phyloP scores from a whole-genome alignment of 2,888 invertebrate genomes.

The Aporophyla nigra region DNA sequence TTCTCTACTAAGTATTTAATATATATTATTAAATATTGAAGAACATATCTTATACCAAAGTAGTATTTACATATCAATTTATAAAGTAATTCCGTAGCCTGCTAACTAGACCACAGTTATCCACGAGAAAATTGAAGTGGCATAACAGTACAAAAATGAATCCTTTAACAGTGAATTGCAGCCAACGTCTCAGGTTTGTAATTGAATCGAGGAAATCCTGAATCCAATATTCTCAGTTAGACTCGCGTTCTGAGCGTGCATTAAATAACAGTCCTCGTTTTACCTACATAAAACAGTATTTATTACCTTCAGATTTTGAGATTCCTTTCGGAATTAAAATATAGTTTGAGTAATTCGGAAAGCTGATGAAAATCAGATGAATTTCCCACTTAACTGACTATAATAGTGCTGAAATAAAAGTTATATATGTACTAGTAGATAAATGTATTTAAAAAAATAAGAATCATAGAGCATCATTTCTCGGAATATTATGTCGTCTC shows the following conservation, averaged over 20 bases:
- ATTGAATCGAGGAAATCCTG: slow-evolving; percentile 38
- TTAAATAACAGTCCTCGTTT: slow-evolving; percentile 5
- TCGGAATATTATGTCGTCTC: too few species aligned
- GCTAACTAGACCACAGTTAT: background rate
- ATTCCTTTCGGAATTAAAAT: background rate
- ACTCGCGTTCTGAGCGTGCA: background rate
- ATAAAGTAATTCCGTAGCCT: background rate
- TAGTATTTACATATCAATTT: background rate
- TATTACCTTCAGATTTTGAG: background rate
- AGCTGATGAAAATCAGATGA: background rate
- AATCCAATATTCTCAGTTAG: slow-evolving; percentile 24
- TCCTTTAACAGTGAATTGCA: slow-evolving; percentile 26
- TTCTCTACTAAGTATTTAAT: too few species aligned
- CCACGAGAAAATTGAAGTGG: background rate
- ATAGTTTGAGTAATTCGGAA: background rate
- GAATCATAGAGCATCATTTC: too few species aligned
- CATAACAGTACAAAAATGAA: slow-evolving; percentile 4
- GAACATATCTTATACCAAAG: background rate
- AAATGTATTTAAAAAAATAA: too few species aligned
- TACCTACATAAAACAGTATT: background rate
- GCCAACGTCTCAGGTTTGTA: background rate
- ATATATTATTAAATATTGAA: too few species aligned
- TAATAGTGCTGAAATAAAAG: too few species aligned
- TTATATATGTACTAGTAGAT: too few species aligned
- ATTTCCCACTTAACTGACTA: too few species aligned